Evolutionary conservation across 2,797 vertebrate species (phyloP), one percentile per base, ranked within the genome.

Genomic region (Arnoldichthys spilopterus): DNA sequence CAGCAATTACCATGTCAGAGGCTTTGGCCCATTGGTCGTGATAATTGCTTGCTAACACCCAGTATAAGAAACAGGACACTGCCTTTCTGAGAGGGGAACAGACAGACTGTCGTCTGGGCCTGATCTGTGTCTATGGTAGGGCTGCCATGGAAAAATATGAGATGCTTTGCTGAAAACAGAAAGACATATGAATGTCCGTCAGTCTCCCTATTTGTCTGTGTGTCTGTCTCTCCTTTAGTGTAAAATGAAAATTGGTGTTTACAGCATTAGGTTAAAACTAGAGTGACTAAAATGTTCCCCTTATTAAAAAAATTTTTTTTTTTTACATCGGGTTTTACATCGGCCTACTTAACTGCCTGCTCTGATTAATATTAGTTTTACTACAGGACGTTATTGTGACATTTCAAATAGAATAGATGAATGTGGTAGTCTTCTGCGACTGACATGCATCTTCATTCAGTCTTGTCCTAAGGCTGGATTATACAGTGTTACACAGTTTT

Each of bases 1-100:
- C 87, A 89, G 88, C 88, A 90, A 92, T 91, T 91, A 91, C 84
- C 84, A 86, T 92, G 90, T 92, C 90, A 93, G 86, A 91, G 87
- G 87, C 88, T 90, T 90, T 83, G 91, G 85, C 89, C 90, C 89
- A 90, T 91, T 91, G 87, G 87, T 87, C 81, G 82, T 83, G 87
- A 90, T 91, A 93, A 93, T 91, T 90, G 87, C 85, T 86, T 83
- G 86, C 89, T 92, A 91, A 90, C 85, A 89, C 90, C 89, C 88
- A 86, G 83, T 85, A 90, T 88, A 86, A 91, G 81, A 88, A 91
- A 87, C 82, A 76, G 81, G 85, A 89, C 84, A 81, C 84, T 47
- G 47, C 80, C 73, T 86, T 83, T 84, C 86, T 86, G 77, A 88
- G 86, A 87, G 87, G 84, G 84, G 85, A 89, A 85, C 79, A 88